Evolutionary conservation across 2,888 invertebrate species (phyloP).

Genomic region (Papilio gigon): DNA sequence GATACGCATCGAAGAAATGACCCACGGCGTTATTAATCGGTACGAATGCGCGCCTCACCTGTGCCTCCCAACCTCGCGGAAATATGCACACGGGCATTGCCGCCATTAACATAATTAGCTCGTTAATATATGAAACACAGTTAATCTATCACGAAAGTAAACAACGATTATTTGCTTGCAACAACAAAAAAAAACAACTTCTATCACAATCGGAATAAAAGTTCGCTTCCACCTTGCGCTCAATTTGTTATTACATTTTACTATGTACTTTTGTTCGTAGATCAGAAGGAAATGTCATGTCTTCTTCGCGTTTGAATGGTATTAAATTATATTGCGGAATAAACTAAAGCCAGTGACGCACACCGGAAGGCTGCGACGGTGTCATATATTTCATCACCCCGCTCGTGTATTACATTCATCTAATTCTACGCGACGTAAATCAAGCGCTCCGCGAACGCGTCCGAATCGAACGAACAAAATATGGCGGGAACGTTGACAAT

Average conservation of each 20-base stretch:
- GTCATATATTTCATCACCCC: slow-evolving; percentile 29
- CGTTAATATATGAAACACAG: slow-evolving; percentile 30
- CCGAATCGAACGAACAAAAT: slow-evolving; percentile 51
- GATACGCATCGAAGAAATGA: slow-evolving; percentile 41
- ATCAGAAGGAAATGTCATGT: background rate
- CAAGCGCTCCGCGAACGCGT: slow-evolving; percentile 41
- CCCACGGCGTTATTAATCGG: slow-evolving; percentile 38
- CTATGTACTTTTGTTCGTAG: background rate
- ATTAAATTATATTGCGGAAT: slow-evolving; percentile 25
- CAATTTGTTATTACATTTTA: background rate
- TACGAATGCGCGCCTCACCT: slow-evolving; percentile 31
- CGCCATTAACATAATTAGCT: slow-evolving; percentile 34
- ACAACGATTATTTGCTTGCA: background rate
- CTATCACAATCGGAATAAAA: background rate
- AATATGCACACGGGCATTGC: slow-evolving; percentile 19
- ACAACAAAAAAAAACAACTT: background rate
- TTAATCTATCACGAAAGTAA: slow-evolving; percentile 23
- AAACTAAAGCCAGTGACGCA: slow-evolving; percentile 2
- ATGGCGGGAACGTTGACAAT: slow-evolving; percentile 55
- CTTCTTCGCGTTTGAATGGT: background rate
- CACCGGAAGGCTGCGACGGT: slow-evolving; percentile 22
- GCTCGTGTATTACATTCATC: slow-evolving; percentile 30
- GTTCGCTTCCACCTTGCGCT: background rate
- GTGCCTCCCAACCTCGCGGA: slow-evolving; percentile 30
- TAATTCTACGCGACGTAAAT: slow-evolving; percentile 41